These are phyloP conservation scores for Holacanthus passer DNA, from an alignment of 2,113 vertebrate species.

Conservation along the genomic window DNA sequence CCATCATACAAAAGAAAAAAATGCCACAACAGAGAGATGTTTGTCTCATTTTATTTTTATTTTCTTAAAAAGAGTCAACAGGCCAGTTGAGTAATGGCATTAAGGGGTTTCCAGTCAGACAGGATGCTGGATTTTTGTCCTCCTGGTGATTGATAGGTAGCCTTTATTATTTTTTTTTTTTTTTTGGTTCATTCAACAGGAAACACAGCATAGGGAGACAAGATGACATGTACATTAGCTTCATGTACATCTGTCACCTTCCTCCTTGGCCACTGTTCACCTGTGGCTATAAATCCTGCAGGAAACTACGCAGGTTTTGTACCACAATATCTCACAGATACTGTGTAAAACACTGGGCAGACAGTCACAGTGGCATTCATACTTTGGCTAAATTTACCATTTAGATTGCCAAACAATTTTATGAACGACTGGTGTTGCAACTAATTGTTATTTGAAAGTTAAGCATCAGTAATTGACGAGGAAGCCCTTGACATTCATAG, in stretches of 20 bases:
- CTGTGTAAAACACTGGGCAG: slow-evolving; percentile 28
- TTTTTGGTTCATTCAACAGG: slow-evolving; percentile 74
- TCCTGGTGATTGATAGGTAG: slow-evolving; percentile 73
- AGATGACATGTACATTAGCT: slow-evolving; percentile 8
- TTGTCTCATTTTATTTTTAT: slow-evolving; percentile 47
- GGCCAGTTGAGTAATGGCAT: slow-evolving; percentile 57
- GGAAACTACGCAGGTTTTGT: slow-evolving; percentile 18
- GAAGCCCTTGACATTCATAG: slow-evolving; percentile 93
- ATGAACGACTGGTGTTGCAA: slow-evolving; percentile 33
- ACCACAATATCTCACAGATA: slow-evolving; percentile 30
- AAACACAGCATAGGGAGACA: slow-evolving; percentile 26
- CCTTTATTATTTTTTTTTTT: slow-evolving; percentile 53
- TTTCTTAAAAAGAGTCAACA: slow-evolving; percentile 77
- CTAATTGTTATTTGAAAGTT: slow-evolving; percentile 34
- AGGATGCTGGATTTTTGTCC: slow-evolving; percentile 66
- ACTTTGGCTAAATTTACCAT: slow-evolving; percentile 68
- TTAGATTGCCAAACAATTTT: slow-evolving; percentile 39
- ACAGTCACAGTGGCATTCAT: slow-evolving; percentile 40
- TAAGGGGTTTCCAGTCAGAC: slow-evolving; percentile 66
- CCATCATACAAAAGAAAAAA: not conserved
- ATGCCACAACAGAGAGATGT: not conserved
- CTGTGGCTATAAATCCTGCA: slow-evolving; percentile 2
- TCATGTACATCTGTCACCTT: slow-evolving; percentile 25
- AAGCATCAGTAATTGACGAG: slow-evolving; percentile 87
- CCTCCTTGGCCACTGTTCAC: not conserved